Base-by-base conservation (phyloP, 1,140 invertebrate genomes). In the Psix sp. region DNA sequence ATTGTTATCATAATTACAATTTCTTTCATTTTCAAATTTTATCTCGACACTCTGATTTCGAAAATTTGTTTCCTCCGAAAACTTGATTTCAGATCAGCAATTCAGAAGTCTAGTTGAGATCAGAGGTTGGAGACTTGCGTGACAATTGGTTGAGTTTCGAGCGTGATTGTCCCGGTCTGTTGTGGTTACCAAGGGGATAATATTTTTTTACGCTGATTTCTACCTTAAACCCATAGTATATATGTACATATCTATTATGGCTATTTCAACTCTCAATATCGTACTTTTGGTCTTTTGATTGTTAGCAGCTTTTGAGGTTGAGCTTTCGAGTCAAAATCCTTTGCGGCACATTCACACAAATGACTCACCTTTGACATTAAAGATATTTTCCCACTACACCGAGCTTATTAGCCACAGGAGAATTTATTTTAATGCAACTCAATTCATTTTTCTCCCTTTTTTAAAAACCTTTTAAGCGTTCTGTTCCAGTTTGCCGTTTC, bases 271-370 rank as follows among this genome's bases (percentile, higher is more conserved):
- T 59, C 20, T 51, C 42, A 49, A 46, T 56, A 49, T 18, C 15
- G 6, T 16, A 52, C 52, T 26, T 42, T 66, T 51, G 38, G 51
- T 45, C 43, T 67, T 51, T 33, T 46, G 42, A 65, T 65, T 65
- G 60, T 65, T 42, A 65, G 49, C 60, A 54, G 31, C 48, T 65
- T 54, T 66, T 57, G 51, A 48, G 24, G 51, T 42, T 31, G 51
- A 39, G 51, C 62, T 66, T 66, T 54, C 56, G 20, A 20, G 21
- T 20, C 29, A 33, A 46, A 48, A 45, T 14, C 42, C 33, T 66
- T 56, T 31, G 38, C 38, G 38, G 38, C 15, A 15, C 40, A 24
- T 36, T 59, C 9, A 7, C 43, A 18, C 31, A 59, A 59, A 59
- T 36, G 33, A 35, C 10, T 45, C 43, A 49, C 43, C 36, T 48